phyloP scores from a whole-genome alignment of 2,797 vertebrate species.

The Hyperoplus lanceolatus region DNA sequence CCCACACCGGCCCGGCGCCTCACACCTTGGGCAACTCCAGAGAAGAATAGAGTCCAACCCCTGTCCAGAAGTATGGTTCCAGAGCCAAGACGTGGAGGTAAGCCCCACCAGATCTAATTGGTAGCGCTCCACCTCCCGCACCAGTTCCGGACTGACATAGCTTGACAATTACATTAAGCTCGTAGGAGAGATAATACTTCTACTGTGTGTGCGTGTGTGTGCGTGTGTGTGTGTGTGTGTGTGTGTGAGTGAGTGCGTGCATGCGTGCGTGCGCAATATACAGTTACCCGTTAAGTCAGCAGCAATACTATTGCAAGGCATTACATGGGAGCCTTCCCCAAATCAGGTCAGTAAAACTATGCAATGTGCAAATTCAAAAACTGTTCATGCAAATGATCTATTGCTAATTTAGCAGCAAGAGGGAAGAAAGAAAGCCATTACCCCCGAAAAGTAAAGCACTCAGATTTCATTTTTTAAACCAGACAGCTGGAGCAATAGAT shows the following conservation, averaged over 20 bases:
- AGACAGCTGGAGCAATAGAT: neutral
- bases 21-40: too few species aligned
- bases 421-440: neutral
- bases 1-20: too few species aligned
- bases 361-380: slow-evolving; percentile 13
- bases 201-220: neutral
- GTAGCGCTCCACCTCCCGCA: too few species aligned
- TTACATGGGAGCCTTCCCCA: neutral
- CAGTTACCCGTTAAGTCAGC: slow-evolving; percentile 8
- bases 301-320: neutral
- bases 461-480: neutral
- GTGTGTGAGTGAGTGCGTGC: too few species aligned
- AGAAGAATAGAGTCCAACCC: too few species aligned
- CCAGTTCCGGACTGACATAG: slow-evolving; percentile 5
- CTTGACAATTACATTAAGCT: slow-evolving; percentile 18
- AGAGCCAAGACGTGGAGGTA: too few species aligned
- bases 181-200: neutral
- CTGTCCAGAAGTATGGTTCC: too few species aligned
- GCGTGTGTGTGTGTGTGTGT: too few species aligned
- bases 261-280: neutral
- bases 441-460: neutral
- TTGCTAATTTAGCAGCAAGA: slow-evolving; percentile 9
- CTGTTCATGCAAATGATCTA: slow-evolving; percentile 11
- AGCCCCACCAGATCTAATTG: too few species aligned
- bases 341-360: slow-evolving; percentile 18